phyloP scores from a whole-genome alignment of 2,888 invertebrate species.

The Meghimatium bilineatum region DNA sequence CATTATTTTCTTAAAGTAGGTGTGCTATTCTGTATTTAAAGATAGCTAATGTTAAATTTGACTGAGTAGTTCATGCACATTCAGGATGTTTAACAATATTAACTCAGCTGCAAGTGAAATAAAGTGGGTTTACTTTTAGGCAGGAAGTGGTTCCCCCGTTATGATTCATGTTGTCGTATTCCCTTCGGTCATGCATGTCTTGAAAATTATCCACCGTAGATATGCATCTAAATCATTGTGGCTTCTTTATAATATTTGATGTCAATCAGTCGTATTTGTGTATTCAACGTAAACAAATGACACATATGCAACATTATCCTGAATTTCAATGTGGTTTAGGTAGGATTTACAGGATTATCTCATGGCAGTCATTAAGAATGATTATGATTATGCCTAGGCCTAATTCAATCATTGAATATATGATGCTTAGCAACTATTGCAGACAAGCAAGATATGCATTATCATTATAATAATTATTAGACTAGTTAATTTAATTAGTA shows the following conservation, averaged over 20 bases:
- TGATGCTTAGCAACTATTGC: too few relatives aligned
- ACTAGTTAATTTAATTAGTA: too few relatives aligned
- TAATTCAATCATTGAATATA: too few relatives aligned
- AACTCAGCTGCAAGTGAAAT: neutral
- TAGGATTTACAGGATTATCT: too few relatives aligned
- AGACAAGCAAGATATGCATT: too few relatives aligned
- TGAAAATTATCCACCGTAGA: neutral
- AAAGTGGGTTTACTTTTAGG: neutral
- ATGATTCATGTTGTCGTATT: constrained; percentile 28
- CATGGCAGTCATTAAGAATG: too few relatives aligned
- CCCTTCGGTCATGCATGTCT: constrained; percentile 7
- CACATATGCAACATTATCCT: too few relatives aligned
- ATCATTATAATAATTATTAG: too few relatives aligned
- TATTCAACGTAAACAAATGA: neutral
- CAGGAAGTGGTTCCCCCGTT: constrained; percentile 32
- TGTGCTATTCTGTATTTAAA: neutral
- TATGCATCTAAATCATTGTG: neutral
- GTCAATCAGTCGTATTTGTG: neutral
- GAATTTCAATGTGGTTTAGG: too few relatives aligned
- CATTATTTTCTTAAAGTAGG: neutral
- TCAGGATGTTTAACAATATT: neutral
- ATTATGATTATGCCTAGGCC: too few relatives aligned
- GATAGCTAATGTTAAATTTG: neutral
- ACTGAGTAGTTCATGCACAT: neutral
- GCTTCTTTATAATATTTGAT: neutral